Conservation (phyloP, 2,888 invertebrate species). For the Hydriomena furcata region DNA sequence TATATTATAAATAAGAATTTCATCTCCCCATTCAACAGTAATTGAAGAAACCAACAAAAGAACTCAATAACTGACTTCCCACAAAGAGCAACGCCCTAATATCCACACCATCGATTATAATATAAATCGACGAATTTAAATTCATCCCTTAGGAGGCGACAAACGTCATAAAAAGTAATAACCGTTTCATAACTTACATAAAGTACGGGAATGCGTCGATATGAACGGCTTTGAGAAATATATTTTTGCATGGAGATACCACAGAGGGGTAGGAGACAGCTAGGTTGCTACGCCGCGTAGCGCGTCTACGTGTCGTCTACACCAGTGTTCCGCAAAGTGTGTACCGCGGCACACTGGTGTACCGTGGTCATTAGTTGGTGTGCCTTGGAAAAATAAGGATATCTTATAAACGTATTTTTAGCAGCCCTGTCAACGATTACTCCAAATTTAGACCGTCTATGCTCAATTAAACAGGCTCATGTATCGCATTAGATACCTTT, state of each 20-base stretch:
- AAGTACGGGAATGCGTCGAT: constrained; percentile 47
- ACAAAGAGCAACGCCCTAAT: constrained; percentile 21
- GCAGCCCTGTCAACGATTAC: too few relatives aligned
- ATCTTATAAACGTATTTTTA: too few relatives aligned
- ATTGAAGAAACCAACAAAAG: constrained; percentile 14
- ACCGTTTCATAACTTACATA: constrained; percentile 64
- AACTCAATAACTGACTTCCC: constrained; percentile 16
- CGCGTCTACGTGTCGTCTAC: too few relatives aligned
- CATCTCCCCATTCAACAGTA: background rate
- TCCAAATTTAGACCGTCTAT: too few relatives aligned
- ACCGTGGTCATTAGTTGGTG: too few relatives aligned
- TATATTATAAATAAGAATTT: background rate
- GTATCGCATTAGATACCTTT: too few relatives aligned
- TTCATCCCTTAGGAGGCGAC: constrained; percentile 61
- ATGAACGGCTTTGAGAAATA: constrained; percentile 26
- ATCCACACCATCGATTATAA: constrained; percentile 69
- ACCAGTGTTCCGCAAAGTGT: too few relatives aligned
- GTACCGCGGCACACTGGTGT: too few relatives aligned
- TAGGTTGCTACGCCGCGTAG: background rate
- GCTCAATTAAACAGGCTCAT: too few relatives aligned
- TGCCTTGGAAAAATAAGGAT: too few relatives aligned
- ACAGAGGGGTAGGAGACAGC: background rate
- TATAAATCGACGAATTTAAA: constrained; percentile 76
- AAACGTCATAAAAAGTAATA: constrained; percentile 73
- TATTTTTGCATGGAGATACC: constrained; percentile 20